phyloP scores from a whole-genome alignment of 2,113 vertebrate genomes.

The Hiodon tergisus region DNA sequence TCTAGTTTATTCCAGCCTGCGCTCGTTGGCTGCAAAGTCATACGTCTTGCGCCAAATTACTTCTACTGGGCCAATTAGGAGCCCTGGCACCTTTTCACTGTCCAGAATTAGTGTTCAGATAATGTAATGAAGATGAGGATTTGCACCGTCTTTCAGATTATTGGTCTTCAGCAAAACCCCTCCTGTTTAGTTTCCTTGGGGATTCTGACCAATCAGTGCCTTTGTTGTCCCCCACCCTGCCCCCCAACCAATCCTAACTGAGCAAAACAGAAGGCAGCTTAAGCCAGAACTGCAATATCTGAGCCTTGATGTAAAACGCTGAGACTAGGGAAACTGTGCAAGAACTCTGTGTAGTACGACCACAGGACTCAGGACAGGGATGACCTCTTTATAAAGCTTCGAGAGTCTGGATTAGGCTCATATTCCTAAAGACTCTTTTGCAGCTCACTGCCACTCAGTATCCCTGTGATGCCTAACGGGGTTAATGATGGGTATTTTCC shows the following conservation, averaged over 20 bases:
- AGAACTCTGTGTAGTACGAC: too few relatives aligned
- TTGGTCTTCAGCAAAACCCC: background rate
- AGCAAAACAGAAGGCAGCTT: conserved; percentile 1
- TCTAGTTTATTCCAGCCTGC: background rate
- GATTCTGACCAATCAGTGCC: background rate
- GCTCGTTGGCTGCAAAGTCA: background rate
- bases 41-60: background rate
- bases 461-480: too few relatives aligned
- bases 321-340: too few relatives aligned
- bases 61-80: conserved; percentile 1
- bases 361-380: too few relatives aligned
- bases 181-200: background rate
- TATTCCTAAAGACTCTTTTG: background rate
- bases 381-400: background rate
- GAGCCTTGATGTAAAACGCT: too few relatives aligned
- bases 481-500: background rate
- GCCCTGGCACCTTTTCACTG: background rate
- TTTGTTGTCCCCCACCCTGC: background rate
- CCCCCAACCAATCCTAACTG: background rate
- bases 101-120: background rate
- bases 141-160: conserved; percentile 5
- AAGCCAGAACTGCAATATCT: background rate
- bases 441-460: too few relatives aligned
- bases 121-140: conserved; percentile 12
- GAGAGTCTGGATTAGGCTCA: background rate